Conservation (phyloP, 2,797 vertebrate genomes). For the Lithobates sylvaticus region DNA sequence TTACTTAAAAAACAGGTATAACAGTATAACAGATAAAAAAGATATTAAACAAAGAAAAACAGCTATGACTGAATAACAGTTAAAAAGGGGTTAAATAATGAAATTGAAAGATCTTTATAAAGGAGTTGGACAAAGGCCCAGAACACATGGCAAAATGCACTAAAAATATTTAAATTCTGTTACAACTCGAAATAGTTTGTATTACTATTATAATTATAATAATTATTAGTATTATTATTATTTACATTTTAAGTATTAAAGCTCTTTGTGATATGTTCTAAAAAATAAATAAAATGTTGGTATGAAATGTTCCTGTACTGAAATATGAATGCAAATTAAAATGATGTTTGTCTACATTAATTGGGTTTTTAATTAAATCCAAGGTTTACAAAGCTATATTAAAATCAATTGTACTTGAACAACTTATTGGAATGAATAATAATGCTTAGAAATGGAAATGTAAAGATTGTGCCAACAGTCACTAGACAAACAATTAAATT, state of each 20-base stretch:
- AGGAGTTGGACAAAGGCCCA: too few species aligned
- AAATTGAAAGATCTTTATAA: too few species aligned
- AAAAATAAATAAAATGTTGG: background rate
- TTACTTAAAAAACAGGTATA: too few species aligned
- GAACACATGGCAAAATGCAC: too few species aligned
- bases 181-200: background rate
- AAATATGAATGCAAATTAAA: conserved; percentile 45
- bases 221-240: background rate
- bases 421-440: conserved; percentile 42
- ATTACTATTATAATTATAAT: background rate
- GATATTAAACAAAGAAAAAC: too few species aligned
- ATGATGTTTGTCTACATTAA: conserved; percentile 34
- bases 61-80: too few species aligned
- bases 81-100: too few species aligned
- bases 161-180: background rate
- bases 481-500: conserved; percentile 71
- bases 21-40: too few species aligned
- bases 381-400: conserved; percentile 26
- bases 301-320: conserved; percentile 19
- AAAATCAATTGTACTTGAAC: conserved; percentile 42
- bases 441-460: conserved; percentile 43
- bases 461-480: conserved; percentile 32
- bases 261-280: background rate
- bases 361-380: conserved; percentile 32
- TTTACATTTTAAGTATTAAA: background rate